phyloP scores from a whole-genome alignment of 2,113 vertebrate genomes.

The Numida meleagris region DNA sequence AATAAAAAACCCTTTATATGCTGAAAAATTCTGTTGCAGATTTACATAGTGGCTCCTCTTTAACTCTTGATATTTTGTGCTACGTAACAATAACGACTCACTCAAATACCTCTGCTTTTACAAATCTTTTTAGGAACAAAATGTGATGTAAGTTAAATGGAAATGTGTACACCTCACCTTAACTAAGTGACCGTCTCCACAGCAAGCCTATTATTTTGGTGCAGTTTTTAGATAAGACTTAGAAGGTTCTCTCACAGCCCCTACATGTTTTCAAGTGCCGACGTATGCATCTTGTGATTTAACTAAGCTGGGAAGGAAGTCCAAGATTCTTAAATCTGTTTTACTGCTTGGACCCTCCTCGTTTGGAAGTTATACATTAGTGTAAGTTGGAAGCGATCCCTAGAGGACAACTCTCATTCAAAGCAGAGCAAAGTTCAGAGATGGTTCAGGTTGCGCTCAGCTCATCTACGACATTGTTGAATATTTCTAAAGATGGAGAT shows the following conservation, averaged over 20 bases:
- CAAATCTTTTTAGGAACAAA: not conserved
- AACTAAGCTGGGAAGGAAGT: not conserved
- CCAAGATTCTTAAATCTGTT: not conserved
- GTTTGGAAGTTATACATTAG: not conserved
- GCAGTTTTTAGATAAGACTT: not conserved
- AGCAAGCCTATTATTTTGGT: not conserved
- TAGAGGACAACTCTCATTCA: not conserved
- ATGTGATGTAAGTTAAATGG: not conserved
- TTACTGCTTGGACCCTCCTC: not conserved
- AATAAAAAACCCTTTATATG: not conserved
- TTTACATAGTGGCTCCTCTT: not conserved
- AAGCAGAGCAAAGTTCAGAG: not conserved
- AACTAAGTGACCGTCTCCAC: not conserved
- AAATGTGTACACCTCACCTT: not conserved
- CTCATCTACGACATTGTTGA: not conserved
- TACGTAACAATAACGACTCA: not conserved
- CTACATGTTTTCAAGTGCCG: not conserved
- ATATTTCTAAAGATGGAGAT: not conserved
- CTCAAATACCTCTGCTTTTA: not conserved
- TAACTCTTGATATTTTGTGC: slow-evolving; percentile 4
- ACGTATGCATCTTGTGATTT: not conserved
- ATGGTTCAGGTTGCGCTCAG: fast-evolving
- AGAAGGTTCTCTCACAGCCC: not conserved
- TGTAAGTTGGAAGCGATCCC: fast-evolving
- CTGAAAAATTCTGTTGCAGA: not conserved